These are phyloP conservation scores for Nipponacmea schrenckii DNA, from an alignment of 2,888 invertebrate genomes.

Conservation along the genomic window DNA sequence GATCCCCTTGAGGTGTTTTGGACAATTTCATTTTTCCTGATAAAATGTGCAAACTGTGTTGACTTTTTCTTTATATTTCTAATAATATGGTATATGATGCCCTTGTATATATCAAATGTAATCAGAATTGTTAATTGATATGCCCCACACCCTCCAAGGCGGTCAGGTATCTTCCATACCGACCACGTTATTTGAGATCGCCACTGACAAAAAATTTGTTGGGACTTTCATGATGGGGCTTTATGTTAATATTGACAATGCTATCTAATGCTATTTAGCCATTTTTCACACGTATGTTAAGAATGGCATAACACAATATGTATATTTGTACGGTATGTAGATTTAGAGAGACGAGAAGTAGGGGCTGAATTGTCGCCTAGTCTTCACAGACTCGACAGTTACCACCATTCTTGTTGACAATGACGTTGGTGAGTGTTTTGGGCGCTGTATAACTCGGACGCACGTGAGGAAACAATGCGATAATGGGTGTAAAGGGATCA, in stretches of 20 bases:
- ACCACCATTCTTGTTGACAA: slow-evolving; percentile 18
- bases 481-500: slow-evolving; percentile 10
- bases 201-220: background rate
- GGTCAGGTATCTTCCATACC: too few relatives aligned
- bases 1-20: too few relatives aligned
- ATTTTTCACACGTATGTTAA: slow-evolving; percentile 26
- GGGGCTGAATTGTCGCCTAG: slow-evolving; percentile 13
- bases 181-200: background rate
- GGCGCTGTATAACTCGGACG: slow-evolving; percentile 14
- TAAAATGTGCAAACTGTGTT: too few relatives aligned
- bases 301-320: slow-evolving; percentile 18
- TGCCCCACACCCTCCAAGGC: too few relatives aligned
- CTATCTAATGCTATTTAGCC: slow-evolving; percentile 33
- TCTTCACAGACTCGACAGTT: slow-evolving; percentile 5
- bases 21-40: too few relatives aligned
- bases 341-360: background rate
- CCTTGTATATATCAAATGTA: too few relatives aligned
- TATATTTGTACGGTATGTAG: slow-evolving; percentile 17
- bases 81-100: too few relatives aligned
- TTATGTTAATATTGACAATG: slow-evolving; percentile 37
- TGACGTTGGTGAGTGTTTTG: slow-evolving; percentile 14
- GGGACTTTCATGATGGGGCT: background rate
- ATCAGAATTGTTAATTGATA: too few relatives aligned
- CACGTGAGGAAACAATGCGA: slow-evolving; percentile 22
- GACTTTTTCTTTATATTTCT: too few relatives aligned